Evolutionary conservation across 2,888 invertebrate genomes (phyloP), one percentile per base, ranked within the genome.

Genomic region (Hedya salicella): DNA sequence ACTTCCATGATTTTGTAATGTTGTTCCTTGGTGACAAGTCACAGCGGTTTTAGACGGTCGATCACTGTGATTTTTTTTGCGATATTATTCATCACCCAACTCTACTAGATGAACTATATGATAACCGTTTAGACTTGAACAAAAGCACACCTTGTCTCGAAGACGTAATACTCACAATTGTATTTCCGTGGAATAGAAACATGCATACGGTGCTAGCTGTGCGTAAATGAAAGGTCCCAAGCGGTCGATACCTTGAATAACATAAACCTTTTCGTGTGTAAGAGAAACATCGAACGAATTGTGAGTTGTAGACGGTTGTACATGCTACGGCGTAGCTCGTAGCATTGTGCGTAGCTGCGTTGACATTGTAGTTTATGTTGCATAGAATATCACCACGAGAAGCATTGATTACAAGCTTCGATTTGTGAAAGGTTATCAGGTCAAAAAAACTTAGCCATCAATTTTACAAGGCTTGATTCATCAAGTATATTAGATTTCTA

Each of bases 301-400:
- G 40, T 49, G n/a, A 19, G 49, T 57, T 49, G 56, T 63, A 63
- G 63, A 19, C 21, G 30, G 25, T 40, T 49, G 49, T 40, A 17
- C 49, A 11, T 42, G 63, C 63, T 63, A 63, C 63, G 63, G 5
- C 52, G 52, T 39, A 53, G 39, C 53, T 19, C 42, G 44, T 42
- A 62, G 52, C 61, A 9, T n/a, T 32, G n/a, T 13, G 19, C 2
- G 39, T 39, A 36, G 36, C 14, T 13, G 4, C 8, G 8, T n/a
- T 36, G 19, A 53, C 17, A 17, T n/a, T 17, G 17, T 17, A n/a
- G 19, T n/a, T 53, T 13, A 13, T 4, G 11, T 21, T 11, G 13
- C 17, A 46, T 5, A 19, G 19, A 19, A 2, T 4, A 46, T n/a
- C n/a, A n/a, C n/a, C n/a, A n/a, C n/a, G n/a, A n/a, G n/a, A n/a